A percentile compares a stretch with the other conserved stretches of the same genome.
Evolutionary conservation across 53 echinoderm and acorn worm genomes (phyloP).

Genomic region (Astropecten irregularis): DNA sequence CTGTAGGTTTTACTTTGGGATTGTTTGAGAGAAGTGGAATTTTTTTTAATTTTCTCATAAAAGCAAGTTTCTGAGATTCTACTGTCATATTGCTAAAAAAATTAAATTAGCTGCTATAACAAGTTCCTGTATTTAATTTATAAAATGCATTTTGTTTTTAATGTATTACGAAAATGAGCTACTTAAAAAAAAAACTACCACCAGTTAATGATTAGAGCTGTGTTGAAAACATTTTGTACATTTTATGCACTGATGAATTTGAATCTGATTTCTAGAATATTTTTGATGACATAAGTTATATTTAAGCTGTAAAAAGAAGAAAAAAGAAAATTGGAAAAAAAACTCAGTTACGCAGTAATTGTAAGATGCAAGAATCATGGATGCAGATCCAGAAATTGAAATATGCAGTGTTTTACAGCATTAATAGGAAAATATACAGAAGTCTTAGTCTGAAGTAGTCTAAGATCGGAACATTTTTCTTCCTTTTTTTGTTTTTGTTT

Average conservation of each 20-base stretch:
- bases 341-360: background rate
- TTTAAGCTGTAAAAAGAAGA: slow-evolving; percentile 19
- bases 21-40: no score
- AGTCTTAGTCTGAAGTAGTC: background rate
- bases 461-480: background rate
- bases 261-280: slow-evolving; percentile 19
- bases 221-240: background rate
- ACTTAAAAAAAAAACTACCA: background rate
- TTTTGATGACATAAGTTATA: slow-evolving; percentile 26
- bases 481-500: background rate
- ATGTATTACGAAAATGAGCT: background rate
- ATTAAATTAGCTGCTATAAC: background rate
- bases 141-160: background rate
- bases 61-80: no score
- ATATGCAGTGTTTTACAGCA: background rate
- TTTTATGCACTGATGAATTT: background rate
- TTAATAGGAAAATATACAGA: background rate
- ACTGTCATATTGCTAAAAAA: no score
- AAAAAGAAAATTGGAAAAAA: no score
- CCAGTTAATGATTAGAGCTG: background rate
- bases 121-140: background rate
- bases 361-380: background rate
- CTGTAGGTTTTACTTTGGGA: no score
- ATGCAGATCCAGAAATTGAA: background rate
- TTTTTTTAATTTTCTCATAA: no score